These are phyloP conservation scores for Abscondita cerata DNA, from an alignment of 2,888 invertebrate genomes.

Conservation along the genomic window DNA sequence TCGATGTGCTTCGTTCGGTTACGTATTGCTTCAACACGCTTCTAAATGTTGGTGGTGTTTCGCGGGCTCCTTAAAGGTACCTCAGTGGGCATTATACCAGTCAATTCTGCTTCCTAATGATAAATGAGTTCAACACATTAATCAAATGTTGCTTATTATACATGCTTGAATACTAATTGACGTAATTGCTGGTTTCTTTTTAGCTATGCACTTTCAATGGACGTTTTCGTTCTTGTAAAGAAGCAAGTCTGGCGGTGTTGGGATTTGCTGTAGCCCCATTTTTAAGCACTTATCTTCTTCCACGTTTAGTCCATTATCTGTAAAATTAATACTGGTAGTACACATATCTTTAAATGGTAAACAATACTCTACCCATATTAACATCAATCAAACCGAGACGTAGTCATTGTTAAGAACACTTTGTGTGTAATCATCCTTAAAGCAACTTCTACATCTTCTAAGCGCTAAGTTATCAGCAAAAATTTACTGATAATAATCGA, in stretches of 20 bases:
- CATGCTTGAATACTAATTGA: too few species aligned
- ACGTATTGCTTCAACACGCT: too few species aligned
- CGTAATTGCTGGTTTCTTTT: too few species aligned
- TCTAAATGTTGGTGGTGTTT: conserved; percentile 70
- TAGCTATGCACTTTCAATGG: conserved; percentile 78
- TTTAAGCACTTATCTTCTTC: conserved; percentile 46
- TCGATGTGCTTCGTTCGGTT: too few species aligned
- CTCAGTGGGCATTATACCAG: conserved; percentile 75
- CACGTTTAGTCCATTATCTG: conserved; percentile 48
- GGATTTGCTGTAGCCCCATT: conserved; percentile 57
- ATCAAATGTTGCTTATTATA: too few species aligned
- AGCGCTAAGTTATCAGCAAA: too few species aligned
- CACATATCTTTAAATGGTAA: conserved; percentile 22
- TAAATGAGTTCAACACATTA: too few species aligned
- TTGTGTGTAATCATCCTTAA: too few species aligned
- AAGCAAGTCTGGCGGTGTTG: conserved; percentile 52
- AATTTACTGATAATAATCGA: too few species aligned
- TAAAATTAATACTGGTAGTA: conserved; percentile 25
- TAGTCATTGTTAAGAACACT: too few species aligned
- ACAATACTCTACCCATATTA: conserved; percentile 36
- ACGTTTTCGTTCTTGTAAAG: conserved; percentile 72
- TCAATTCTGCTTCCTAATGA: conserved; percentile 71
- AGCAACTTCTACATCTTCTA: too few species aligned
- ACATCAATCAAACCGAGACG: not conserved
- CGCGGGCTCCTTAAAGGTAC: conserved; percentile 75